Percentiles rank a stretch among this genome's conserved stretches.
phyloP scores from a whole-genome alignment of 2,888 invertebrate species.

The Drosophila basisetae region DNA sequence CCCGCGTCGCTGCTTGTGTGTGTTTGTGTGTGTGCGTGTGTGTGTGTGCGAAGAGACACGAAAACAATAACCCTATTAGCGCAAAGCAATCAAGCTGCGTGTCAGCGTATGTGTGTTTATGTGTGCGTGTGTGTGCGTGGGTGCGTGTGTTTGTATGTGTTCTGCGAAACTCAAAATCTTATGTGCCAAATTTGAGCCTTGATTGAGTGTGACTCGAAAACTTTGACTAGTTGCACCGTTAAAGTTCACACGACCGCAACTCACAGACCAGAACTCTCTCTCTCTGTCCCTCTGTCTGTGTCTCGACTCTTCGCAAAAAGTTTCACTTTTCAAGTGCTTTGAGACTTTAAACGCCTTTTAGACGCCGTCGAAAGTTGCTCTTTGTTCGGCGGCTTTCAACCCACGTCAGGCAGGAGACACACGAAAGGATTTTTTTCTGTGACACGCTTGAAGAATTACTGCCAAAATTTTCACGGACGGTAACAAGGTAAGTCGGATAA shows the following conservation, averaged over 20 bases:
- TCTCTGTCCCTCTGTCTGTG: background rate
- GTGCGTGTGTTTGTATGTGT: constrained; percentile 14
- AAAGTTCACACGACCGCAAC: constrained; percentile 41
- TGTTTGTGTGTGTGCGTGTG: background rate
- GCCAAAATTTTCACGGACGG: constrained; percentile 86
- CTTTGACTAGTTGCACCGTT: constrained; percentile 47
- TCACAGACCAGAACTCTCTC: constrained; percentile 8
- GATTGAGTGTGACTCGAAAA: constrained; percentile 78
- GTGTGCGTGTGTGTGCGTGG: constrained; percentile 10
- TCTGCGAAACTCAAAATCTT: constrained; percentile 38
- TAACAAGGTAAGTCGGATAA: constrained; percentile 84
- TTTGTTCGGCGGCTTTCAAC: constrained; percentile 38
- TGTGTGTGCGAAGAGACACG: constrained; percentile 9
- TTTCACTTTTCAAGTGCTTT: constrained; percentile 39
- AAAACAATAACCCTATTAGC: constrained; percentile 31
- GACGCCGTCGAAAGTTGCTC: constrained; percentile 56
- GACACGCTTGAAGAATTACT: constrained; percentile 81
- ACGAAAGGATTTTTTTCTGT: constrained; percentile 73
- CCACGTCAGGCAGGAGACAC: constrained; percentile 23
- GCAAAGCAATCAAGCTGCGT: constrained; percentile 38
- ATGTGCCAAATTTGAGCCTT: constrained; percentile 82
- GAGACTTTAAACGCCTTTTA: constrained; percentile 59
- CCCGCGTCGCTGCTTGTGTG: constrained; percentile 26
- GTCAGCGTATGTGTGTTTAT: constrained; percentile 28
- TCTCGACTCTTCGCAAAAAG: background rate